A percentile compares a stretch with the other conserved stretches of the same genome.
These are phyloP conservation scores for Pseudochirops cupreus DNA, from an alignment of 2,797 vertebrate genomes.

Conservation along the genomic window DNA sequence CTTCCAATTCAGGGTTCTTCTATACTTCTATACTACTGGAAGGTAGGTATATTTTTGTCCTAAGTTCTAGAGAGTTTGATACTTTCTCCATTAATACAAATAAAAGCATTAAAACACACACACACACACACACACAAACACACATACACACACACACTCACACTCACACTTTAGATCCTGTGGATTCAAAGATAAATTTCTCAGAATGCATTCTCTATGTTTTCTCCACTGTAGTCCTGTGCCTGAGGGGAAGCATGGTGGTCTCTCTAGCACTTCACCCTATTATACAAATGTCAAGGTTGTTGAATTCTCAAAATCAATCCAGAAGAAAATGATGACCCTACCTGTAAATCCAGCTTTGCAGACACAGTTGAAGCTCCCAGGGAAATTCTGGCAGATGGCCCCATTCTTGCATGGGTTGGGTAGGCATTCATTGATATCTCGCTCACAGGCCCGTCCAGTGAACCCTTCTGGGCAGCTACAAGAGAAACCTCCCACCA, in stretches of 20 bases:
- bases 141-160: no score
- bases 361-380: conserved; percentile 96
- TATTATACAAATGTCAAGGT: not conserved
- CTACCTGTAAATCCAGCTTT: conserved; percentile 97
- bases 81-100: not conserved
- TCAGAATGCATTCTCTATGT: not conserved
- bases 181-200: not conserved
- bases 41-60: not conserved
- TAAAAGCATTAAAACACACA: not conserved
- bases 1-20: not conserved
- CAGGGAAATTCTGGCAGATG: conserved; percentile 94
- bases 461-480: conserved; percentile 97
- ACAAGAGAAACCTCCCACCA: conserved; percentile 97
- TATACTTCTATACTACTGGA: not conserved
- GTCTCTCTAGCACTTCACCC: not conserved
- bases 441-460: conserved; percentile 96
- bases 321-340: not conserved
- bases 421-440: conserved; percentile 97
- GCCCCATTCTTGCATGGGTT: conserved; percentile 89
- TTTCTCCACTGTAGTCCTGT: not conserved
- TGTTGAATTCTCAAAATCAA: not conserved
- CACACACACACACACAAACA: no score
- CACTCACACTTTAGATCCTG: not conserved
- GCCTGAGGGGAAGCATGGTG: not conserved
- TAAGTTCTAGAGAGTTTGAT: not conserved